A percentile compares a stretch with the other conserved stretches of the same genome.
Evolutionary conservation across 2,888 invertebrate species (phyloP).

Genomic region (Drosophila tanythrix): DNA sequence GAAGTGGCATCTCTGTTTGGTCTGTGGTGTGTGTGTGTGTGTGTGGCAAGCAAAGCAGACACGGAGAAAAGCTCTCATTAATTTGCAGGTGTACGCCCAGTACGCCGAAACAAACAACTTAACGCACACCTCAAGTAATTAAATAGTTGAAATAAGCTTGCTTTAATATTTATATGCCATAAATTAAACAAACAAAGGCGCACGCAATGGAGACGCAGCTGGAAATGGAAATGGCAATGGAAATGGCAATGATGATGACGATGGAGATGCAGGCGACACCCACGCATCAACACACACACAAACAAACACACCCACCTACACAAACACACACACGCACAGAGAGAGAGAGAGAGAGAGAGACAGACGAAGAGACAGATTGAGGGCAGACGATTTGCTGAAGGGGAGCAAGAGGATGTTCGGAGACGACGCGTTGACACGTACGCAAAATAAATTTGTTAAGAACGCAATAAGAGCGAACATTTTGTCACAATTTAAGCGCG

Average conservation of each 20-base stretch:
- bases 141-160: conserved; percentile 78
- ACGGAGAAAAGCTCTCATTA: conserved; percentile 20
- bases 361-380: conserved; percentile 9
- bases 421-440: conserved; percentile 73
- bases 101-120: conserved; percentile 38
- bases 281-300: conserved; percentile 11
- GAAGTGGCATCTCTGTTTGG: background rate
- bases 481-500: conserved; percentile 80
- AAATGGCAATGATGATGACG: conserved; percentile 7
- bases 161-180: conserved; percentile 76
- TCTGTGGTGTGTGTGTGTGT: background rate
- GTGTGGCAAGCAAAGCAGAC: conserved; percentile 14
- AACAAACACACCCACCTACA: conserved; percentile 1
- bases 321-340: background rate
- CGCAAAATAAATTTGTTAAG: conserved; percentile 79
- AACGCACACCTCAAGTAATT: conserved; percentile 72
- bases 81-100: conserved; percentile 19
- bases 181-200: conserved; percentile 73
- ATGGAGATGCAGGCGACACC: conserved; percentile 21
- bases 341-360: background rate
- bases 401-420: conserved; percentile 2
- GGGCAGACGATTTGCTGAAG: conserved; percentile 14
- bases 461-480: conserved; percentile 79
- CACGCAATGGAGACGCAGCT: conserved; percentile 21
- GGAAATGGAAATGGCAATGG: conserved; percentile 11